Base-by-base conservation (phyloP, 2,888 invertebrate genomes). In the Chrysomela aeneicollis region DNA sequence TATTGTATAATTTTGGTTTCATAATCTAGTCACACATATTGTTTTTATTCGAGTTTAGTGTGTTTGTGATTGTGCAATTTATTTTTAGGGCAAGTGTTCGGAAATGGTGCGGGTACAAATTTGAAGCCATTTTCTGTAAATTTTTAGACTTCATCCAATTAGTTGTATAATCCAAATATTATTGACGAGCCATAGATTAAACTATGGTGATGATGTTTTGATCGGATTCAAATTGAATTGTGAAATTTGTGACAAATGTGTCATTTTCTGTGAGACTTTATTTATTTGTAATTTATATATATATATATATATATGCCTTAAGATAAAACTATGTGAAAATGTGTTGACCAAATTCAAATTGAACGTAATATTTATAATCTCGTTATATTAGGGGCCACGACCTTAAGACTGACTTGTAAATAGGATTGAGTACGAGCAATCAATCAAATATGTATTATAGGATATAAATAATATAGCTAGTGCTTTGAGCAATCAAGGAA, bases 401-500 rank as follows among this genome's bases (percentile, higher is more conserved):
- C 67, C 71, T 66, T 61, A 77, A 77, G 78, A 78, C 78, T 78
- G 78, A 76, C 71, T 70, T 76, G 74, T 71, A 76, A 59, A 70
- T 69, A 68, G 42, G 51, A 47, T 59, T 65, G 52, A 63, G 60
- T 64, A 65, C 61, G 72, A 69, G 72, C 72, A 66, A 64, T 42
- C 59, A 71, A 72, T 70, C 71, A 72, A 73, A 71, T 59, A 52
- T 71, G 70, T 72, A 72, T 68, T 68, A 71, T 67, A 69, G 49
- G 35, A 54, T 64, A 62, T 71, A 49, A 64, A 69, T 69, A 68
- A 68, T 70, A 66, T 61, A 66, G 53, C 54, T 52, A 63, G 62
- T 65, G 68, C 64, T 71, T 64, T 46, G 64, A 66, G 61, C 67
- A 69, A 65, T 64, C 64, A 54, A 59, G 37, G 19, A 54, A 54